These are phyloP conservation scores for Amaurobius ferox DNA, from an alignment of 2,888 invertebrate genomes.

Conservation along the genomic window DNA sequence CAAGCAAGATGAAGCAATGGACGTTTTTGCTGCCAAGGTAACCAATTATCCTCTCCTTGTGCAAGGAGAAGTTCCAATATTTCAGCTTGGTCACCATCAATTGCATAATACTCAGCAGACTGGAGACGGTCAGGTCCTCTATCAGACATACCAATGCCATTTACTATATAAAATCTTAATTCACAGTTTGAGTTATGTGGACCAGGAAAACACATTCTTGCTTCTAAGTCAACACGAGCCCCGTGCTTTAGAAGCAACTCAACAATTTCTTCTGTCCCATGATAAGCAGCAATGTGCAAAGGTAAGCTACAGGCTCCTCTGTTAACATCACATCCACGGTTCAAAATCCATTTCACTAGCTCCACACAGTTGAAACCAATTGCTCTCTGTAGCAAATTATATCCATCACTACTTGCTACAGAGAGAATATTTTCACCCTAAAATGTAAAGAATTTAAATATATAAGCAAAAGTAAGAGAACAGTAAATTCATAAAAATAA, in stretches of 20 bases:
- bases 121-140: conserved; percentile 81
- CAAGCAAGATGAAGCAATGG: conserved; percentile 84
- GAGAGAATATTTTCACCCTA: conserved; percentile 84
- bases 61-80: conserved; percentile 83
- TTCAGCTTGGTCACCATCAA: conserved; percentile 84
- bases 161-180: conserved; percentile 75
- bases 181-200: conserved; percentile 85
- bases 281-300: conserved; percentile 82
- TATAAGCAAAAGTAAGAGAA: too few species aligned
- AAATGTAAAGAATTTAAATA: conserved; percentile 62
- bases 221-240: conserved; percentile 84
- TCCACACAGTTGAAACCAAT: conserved; percentile 85
- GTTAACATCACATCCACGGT: conserved; percentile 83
- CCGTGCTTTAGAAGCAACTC: conserved; percentile 84
- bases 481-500: too few species aligned
- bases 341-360: conserved; percentile 83
- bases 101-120: conserved; percentile 84
- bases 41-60: conserved; percentile 85
- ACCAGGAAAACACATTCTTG: conserved; percentile 86
- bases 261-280: conserved; percentile 81
- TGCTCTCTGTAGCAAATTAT: conserved; percentile 85
- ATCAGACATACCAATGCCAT: conserved; percentile 63
- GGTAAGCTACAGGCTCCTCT: conserved; percentile 86
- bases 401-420: conserved; percentile 84
- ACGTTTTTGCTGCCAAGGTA: conserved; percentile 79